Percentiles rank a stretch among this genome's conserved stretches.
phyloP scores from a whole-genome alignment of 2,113 vertebrate species.

The Ifrita kowaldi region DNA sequence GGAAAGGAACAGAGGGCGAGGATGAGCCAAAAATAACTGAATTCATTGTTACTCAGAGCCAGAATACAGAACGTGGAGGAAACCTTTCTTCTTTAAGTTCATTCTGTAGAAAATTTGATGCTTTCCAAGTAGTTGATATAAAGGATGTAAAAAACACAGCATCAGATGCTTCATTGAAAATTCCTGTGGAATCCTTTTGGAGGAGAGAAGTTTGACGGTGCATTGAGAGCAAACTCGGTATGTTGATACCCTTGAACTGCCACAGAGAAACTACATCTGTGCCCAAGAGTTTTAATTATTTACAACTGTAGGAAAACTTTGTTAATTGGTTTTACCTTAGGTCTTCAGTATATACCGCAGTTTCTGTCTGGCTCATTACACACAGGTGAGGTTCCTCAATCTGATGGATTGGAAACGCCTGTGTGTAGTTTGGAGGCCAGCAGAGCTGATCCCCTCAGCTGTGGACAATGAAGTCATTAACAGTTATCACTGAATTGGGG shows the following conservation, averaged over 20 bases:
- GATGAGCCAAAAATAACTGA: background rate
- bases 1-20: background rate
- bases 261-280: background rate
- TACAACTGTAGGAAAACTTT: background rate
- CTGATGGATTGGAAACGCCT: background rate
- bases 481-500: accelerated
- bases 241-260: background rate
- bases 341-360: background rate
- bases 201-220: background rate
- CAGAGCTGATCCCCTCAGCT: background rate
- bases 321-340: background rate
- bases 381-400: background rate
- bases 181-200: background rate
- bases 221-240: background rate
- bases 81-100: background rate
- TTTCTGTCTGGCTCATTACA: background rate
- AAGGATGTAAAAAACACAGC: background rate
- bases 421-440: background rate
- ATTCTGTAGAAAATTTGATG: background rate
- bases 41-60: background rate
- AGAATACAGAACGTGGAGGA: background rate
- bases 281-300: background rate
- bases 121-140: background rate
- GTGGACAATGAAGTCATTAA: background rate
- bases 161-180: background rate